A percentile compares a stretch with the other conserved stretches of the same genome.
Evolutionary conservation across 1,140 invertebrate genomes (phyloP).

Genomic region (Acromyrmex heyeri): DNA sequence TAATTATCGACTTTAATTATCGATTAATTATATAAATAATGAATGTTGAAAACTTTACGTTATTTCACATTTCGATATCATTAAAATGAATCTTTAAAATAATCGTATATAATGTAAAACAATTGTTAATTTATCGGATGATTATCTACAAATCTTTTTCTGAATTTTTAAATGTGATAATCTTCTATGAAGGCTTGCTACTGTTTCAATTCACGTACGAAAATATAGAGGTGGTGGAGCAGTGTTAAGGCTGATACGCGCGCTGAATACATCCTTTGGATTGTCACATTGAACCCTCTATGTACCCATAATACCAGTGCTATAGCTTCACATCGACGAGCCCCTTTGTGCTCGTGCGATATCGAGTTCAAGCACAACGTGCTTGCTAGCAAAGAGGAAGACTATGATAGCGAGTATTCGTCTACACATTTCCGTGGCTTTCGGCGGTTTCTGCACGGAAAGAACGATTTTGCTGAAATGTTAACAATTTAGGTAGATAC

Average conservation of each 20-base stretch:
- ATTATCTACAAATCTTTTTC: not conserved
- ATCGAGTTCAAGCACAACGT: slow-evolving; percentile 58
- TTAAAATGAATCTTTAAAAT: not conserved
- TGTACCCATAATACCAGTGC: slow-evolving; percentile 43
- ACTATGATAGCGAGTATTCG: slow-evolving; percentile 47
- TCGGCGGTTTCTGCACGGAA: not conserved
- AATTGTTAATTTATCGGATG: slow-evolving; percentile 5
- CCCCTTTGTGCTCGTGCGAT: slow-evolving; percentile 42
- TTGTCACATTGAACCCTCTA: slow-evolving; percentile 59
- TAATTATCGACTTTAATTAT: not conserved
- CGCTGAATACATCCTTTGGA: slow-evolving; percentile 53
- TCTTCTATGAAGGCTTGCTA: slow-evolving; percentile 20
- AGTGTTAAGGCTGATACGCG: slow-evolving; percentile 55
- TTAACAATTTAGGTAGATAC: too few relatives aligned
- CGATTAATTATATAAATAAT: too few relatives aligned
- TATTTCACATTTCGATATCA: not conserved
- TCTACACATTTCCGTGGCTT: slow-evolving; percentile 26
- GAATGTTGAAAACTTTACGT: not conserved
- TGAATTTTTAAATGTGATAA: not conserved
- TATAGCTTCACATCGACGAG: slow-evolving; percentile 50
- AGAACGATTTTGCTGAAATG: too few relatives aligned
- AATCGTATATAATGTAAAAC: not conserved
- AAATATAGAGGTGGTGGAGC: slow-evolving; percentile 18
- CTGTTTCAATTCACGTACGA: slow-evolving; percentile 41
- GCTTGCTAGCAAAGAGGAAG: slow-evolving; percentile 43